Evolutionary conservation across 2,888 invertebrate species (phyloP).

Genomic region (Pristionchus arcanus): DNA sequence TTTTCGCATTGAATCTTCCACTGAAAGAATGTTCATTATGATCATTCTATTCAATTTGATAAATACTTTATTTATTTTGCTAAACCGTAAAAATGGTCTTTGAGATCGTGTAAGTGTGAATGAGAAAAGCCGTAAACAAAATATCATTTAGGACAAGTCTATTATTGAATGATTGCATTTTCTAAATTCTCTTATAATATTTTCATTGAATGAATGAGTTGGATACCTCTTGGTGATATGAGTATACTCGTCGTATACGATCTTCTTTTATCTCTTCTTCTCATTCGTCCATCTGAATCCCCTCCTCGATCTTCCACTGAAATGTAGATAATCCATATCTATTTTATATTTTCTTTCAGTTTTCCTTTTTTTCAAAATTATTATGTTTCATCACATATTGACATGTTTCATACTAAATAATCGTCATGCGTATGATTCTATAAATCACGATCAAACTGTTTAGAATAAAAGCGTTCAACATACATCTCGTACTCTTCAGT

Average conservation of each 20-base stretch:
- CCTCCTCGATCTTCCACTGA: conserved; percentile 48
- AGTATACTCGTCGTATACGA: conserved; percentile 77
- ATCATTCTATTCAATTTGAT: no score
- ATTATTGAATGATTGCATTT: no score
- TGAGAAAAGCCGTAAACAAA: no score
- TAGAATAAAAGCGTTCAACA: neutral
- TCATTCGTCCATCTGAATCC: conserved; percentile 52
- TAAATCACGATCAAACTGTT: neutral
- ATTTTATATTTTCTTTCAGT: no score
- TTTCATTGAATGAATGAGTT: neutral
- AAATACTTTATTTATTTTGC: no score
- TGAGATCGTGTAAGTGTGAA: no score
- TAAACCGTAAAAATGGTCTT: no score
- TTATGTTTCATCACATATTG: neutral
- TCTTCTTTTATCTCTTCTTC: conserved; percentile 69
- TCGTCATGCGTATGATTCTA: no score
- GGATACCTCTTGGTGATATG: conserved; percentile 68
- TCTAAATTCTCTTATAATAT: neutral
- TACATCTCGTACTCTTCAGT: conserved; percentile 64
- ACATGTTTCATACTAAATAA: neutral
- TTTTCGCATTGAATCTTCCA: conserved; percentile 21
- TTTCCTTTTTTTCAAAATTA: neutral
- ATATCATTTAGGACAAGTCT: no score
- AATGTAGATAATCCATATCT: no score
- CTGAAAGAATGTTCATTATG: neutral